Evolutionary conservation across 2,888 invertebrate genomes (phyloP), one percentile per base, ranked within the genome.

Genomic region (Sinodicranocentrus sp.): DNA sequence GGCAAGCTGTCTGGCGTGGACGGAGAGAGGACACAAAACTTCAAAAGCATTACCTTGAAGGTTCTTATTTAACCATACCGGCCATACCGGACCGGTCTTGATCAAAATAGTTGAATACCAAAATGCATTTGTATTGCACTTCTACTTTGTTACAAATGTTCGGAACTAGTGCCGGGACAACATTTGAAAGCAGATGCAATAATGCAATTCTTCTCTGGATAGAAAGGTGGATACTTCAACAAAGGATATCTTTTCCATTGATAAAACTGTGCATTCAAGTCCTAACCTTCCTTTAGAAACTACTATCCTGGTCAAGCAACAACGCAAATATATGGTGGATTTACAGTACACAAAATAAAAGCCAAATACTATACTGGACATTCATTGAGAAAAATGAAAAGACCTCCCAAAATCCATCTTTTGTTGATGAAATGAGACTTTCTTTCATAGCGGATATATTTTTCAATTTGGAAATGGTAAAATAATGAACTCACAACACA

Each of bases 341-440:
- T n/a, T n/a, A n/a, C n/a, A n/a, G n/a, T n/a, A n/a, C n/a, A n/a
- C n/a, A n/a, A n/a, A n/a, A n/a, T n/a, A n/a, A n/a, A n/a, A n/a
- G n/a, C n/a, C n/a, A n/a, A 33, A 33, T 33, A 33, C 25, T 17
- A 19, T 43, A 57, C 44, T 65, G 63, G 33, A 21, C 70, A 71
- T 61, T 63, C 73, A 73, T 72, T 80, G 54, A 72, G 25, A 26
- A 52, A 77, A 79, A 52, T 65, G n/a, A 8, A 54, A 13, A 67
- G 82, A 82, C 82, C 82, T 82, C 82, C 82, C 82, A 75, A 82
- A 82, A 59, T 52, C 61, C 21, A 17, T 3, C 75, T 33, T 75
- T 82, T 75, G 65, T 72, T 59, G n/a, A 26, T 39, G 59, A 57
- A 57, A 19, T 25, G 33, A 33, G 39, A 80, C 54, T 54, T 71